Percentiles rank a stretch among this genome's conserved stretches.
Evolutionary conservation across 2,797 vertebrate genomes (phyloP).

Genomic region (Falco naumanni): DNA sequence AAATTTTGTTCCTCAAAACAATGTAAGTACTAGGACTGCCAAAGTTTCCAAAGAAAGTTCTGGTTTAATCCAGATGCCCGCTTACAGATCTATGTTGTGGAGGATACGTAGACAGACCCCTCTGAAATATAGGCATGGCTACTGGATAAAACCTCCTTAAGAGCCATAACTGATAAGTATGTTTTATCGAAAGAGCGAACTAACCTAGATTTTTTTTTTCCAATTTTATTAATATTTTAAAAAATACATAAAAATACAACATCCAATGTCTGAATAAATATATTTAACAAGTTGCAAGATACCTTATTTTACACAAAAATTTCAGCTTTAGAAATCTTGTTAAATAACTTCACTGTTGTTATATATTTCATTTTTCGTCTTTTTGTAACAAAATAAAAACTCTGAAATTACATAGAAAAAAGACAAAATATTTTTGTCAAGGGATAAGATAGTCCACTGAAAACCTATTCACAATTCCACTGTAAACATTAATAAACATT

Average conservation of each 20-base stretch:
- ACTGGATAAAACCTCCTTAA: slow-evolving; percentile 55
- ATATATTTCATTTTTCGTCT: slow-evolving; percentile 88
- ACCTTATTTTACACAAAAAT: slow-evolving; percentile 94
- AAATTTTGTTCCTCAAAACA: slow-evolving; percentile 74
- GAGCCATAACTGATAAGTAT: slow-evolving; percentile 67
- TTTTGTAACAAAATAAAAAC: slow-evolving; percentile 99
- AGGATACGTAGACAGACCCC: slow-evolving; percentile 49
- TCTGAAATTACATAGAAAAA: slow-evolving; percentile 97
- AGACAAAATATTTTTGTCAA: slow-evolving; percentile 92
- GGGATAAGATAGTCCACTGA: slow-evolving; percentile 92
- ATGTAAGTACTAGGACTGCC: slow-evolving; percentile 79
- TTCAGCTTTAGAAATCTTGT: slow-evolving; percentile 92
- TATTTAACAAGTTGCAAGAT: slow-evolving; percentile 95
- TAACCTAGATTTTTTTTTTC: slow-evolving; percentile 85
- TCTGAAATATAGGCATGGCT: slow-evolving; percentile 22
- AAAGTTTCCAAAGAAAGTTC: slow-evolving; percentile 72
- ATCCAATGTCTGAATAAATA: slow-evolving; percentile 94
- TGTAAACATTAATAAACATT: slow-evolving; percentile 93
- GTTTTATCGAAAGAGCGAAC: slow-evolving; percentile 80
- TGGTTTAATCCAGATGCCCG: slow-evolving; percentile 70
- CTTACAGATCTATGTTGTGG: slow-evolving; percentile 31
- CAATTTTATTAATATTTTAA: slow-evolving; percentile 88
- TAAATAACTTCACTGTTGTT: slow-evolving; percentile 91
- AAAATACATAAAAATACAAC: slow-evolving; percentile 93
- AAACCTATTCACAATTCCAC: slow-evolving; percentile 92